phyloP scores from a whole-genome alignment of 2,888 invertebrate genomes.

The Noctua comes region DNA sequence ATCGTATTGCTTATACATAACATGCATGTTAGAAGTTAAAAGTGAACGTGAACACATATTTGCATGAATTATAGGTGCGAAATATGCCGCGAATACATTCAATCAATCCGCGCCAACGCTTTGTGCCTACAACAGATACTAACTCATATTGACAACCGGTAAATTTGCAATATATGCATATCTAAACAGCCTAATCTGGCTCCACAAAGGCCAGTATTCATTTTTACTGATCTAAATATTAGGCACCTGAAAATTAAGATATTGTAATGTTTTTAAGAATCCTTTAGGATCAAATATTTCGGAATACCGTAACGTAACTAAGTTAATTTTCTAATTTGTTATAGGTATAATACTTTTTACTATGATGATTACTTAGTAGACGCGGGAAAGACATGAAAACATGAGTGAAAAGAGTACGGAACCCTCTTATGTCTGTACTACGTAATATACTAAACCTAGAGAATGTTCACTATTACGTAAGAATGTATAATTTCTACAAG shows the following conservation, averaged over 20 bases:
- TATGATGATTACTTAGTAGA: background rate
- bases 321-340: background rate
- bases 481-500: constrained; percentile 11
- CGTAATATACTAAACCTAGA: background rate
- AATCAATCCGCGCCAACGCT: constrained; percentile 36
- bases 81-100: constrained; percentile 26
- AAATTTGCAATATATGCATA: background rate
- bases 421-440: background rate
- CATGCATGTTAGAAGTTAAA: background rate
- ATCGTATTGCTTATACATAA: constrained; percentile 7
- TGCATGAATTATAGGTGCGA: background rate
- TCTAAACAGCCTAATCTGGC: background rate
- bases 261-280: background rate
- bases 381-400: background rate
- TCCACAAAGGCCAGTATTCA: background rate
- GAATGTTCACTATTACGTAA: constrained; percentile 8
- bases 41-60: background rate
- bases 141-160: constrained; percentile 16
- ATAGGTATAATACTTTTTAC: background rate
- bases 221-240: background rate
- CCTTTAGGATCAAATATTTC: background rate
- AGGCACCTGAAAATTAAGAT: background rate
- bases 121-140: constrained; percentile 12
- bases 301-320: too few relatives aligned
- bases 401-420: background rate